These are phyloP conservation scores for Anthrax anthrax DNA, from an alignment of 2,888 invertebrate genomes.

Conservation along the genomic window DNA sequence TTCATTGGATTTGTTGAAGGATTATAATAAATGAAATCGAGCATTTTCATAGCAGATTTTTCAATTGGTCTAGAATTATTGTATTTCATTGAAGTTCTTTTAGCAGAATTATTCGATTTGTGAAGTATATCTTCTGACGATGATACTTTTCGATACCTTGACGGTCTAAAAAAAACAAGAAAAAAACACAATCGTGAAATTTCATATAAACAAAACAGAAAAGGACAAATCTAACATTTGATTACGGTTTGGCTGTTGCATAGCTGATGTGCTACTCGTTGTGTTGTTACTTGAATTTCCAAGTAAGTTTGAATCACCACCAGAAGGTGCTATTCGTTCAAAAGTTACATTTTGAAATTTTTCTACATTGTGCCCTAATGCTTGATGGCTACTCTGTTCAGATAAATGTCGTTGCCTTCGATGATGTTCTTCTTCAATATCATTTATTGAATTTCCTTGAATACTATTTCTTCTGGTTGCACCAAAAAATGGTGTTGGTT, in stretches of 20 bases:
- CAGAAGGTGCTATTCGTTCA: too few relatives aligned
- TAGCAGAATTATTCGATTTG: slow-evolving; percentile 40
- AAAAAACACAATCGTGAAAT: too few relatives aligned
- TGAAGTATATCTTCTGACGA: slow-evolving; percentile 34
- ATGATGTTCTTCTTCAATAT: slow-evolving; percentile 11
- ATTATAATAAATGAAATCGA: slow-evolving; percentile 85
- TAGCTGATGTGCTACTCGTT: slow-evolving; percentile 7
- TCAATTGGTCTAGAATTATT: slow-evolving; percentile 41
- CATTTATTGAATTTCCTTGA: slow-evolving; percentile 32
- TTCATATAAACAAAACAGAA: too few relatives aligned
- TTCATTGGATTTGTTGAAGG: slow-evolving; percentile 63
- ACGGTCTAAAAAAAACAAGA: not conserved
- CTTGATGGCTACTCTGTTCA: not conserved
- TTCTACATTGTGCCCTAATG: not conserved
- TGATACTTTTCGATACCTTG: slow-evolving; percentile 3
- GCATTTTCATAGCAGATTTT: slow-evolving; percentile 67
- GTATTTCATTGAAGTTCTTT: slow-evolving; percentile 38
- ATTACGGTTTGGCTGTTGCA: slow-evolving; percentile 4
- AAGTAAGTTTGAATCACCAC: slow-evolving; percentile 15
- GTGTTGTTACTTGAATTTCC: slow-evolving; percentile 20
- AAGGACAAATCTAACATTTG: not conserved
- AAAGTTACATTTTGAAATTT: not conserved
- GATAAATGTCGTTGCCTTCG: not conserved
- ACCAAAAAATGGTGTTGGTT: slow-evolving; percentile 52
- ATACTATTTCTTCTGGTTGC: slow-evolving; percentile 50